Evolutionary conservation across 2,888 invertebrate species (phyloP).

Genomic region (Amphipoea oculea): DNA sequence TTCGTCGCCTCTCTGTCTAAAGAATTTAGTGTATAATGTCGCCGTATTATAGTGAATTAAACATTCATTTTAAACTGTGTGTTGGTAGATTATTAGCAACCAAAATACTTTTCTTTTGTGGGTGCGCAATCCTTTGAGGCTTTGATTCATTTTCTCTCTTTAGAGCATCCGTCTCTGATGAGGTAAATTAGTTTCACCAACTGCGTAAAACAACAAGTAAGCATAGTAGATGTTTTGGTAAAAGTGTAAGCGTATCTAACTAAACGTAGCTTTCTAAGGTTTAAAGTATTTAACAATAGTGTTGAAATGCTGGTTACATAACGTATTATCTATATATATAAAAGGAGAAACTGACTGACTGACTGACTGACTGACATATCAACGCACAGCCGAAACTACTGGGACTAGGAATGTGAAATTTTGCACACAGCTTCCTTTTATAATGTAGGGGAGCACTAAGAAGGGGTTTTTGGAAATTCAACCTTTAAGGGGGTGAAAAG

Average conservation of each 20-base stretch:
- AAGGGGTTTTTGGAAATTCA: too few species aligned
- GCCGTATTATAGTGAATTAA: not conserved
- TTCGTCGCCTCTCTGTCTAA: not conserved
- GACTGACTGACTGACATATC: too few species aligned
- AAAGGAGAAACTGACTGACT: too few species aligned
- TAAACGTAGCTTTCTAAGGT: constrained; percentile 52
- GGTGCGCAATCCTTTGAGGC: too few species aligned
- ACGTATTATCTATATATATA: too few species aligned
- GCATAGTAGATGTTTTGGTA: constrained; percentile 16
- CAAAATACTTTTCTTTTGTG: not conserved
- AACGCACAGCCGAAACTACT: too few species aligned
- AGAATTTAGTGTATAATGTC: not conserved
- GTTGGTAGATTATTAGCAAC: not conserved
- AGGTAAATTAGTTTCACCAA: not conserved
- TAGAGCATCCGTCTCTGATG: not conserved
- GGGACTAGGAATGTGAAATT: too few species aligned
- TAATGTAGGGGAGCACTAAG: too few species aligned
- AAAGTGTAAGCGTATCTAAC: constrained; percentile 41
- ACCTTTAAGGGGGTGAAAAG: too few species aligned
- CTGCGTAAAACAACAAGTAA: not conserved
- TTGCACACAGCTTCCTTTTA: too few species aligned
- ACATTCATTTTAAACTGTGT: not conserved
- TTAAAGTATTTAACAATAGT: constrained; percentile 55
- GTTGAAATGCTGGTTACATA: constrained; percentile 69
- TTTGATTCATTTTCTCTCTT: not conserved